A percentile compares a stretch with the other conserved stretches of the same genome.
Evolutionary conservation across 2,797 vertebrate species (phyloP).

Genomic region (Diceros bicornis): DNA sequence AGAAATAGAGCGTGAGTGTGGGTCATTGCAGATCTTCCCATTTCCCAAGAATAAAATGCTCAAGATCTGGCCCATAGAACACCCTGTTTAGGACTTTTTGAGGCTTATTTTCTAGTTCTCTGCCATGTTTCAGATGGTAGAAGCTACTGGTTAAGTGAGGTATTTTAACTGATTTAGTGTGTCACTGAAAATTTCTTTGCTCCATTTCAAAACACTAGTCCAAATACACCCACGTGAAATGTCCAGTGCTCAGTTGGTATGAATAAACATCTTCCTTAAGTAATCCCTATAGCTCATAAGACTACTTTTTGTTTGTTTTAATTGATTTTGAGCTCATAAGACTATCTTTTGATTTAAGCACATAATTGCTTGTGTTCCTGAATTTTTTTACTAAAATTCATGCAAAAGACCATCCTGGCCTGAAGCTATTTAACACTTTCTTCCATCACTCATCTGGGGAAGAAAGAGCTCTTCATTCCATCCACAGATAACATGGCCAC

Average conservation of each 20-base stretch:
- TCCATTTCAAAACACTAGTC: background rate
- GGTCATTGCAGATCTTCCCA: background rate
- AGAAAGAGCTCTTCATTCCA: constrained; percentile 4
- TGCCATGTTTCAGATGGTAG: background rate
- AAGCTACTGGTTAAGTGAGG: background rate
- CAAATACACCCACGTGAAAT: background rate
- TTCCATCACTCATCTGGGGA: background rate
- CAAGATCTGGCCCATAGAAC: background rate
- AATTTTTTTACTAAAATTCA: constrained; percentile 25
- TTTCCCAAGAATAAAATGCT: background rate
- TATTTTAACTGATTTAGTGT: background rate
- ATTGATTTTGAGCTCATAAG: background rate
- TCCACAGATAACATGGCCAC: background rate
- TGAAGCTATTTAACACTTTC: constrained; percentile 23
- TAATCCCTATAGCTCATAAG: background rate
- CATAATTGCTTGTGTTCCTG: background rate
- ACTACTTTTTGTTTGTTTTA: constrained; percentile 10
- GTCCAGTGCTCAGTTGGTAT: background rate
- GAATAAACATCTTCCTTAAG: background rate
- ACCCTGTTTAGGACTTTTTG: background rate
- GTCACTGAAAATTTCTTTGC: background rate
- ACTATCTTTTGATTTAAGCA: background rate
- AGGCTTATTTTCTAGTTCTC: background rate
- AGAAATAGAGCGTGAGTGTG: background rate
- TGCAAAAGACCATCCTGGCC: background rate